Evolutionary conservation across 2,113 vertebrate genomes (phyloP).

Genomic region (Gallinago paraguaiae): DNA sequence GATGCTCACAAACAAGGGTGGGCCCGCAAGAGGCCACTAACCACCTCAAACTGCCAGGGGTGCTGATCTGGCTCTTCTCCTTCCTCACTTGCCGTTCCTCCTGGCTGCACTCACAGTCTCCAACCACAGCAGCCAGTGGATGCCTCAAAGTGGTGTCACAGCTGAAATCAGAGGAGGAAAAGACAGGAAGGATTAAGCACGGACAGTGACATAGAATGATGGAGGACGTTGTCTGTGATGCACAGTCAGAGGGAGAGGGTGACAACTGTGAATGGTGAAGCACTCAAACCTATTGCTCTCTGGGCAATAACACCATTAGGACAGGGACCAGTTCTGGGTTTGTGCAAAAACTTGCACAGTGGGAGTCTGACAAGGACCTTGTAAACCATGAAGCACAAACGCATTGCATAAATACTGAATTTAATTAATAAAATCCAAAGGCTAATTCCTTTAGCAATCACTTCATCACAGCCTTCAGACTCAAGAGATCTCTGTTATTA

Average conservation of each 20-base stretch:
- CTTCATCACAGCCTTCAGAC: background rate
- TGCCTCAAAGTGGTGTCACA: background rate
- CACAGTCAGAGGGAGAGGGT: background rate
- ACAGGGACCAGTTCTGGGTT: background rate
- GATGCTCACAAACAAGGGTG: background rate
- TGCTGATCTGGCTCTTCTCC: background rate
- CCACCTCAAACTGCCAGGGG: background rate
- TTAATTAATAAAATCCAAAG: background rate
- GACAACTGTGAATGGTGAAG: background rate
- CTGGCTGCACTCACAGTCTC: background rate
- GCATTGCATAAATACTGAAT: background rate
- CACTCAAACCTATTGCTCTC: background rate
- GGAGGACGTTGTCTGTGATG: background rate
- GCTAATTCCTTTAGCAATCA: background rate
- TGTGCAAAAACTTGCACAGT: background rate
- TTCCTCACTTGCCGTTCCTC: background rate
- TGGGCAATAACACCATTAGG: background rate
- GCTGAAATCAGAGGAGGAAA: background rate
- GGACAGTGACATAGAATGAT: background rate
- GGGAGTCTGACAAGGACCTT: background rate
- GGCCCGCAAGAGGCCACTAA: background rate
- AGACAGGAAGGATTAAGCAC: background rate
- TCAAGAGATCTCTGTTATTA: background rate
- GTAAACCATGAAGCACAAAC: background rate
- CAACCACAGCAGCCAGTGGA: background rate